These are phyloP conservation scores for Xiphias gladius DNA, from an alignment of 2,113 vertebrate species.

Conservation along the genomic window DNA sequence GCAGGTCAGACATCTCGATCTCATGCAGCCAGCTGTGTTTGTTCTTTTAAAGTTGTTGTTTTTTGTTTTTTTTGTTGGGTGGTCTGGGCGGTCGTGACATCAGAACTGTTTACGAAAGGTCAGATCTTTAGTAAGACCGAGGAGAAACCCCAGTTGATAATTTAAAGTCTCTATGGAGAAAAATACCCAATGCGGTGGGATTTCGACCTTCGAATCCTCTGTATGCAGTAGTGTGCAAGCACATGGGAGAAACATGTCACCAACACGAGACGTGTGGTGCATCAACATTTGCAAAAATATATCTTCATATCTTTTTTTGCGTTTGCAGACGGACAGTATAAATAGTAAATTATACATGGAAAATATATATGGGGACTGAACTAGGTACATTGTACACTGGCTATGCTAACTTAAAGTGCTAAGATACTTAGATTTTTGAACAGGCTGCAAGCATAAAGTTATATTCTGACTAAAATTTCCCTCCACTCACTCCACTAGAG, in stretches of 20 bases:
- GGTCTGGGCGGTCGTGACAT: slow-evolving; percentile 76
- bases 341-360: slow-evolving; percentile 70
- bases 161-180: slow-evolving; percentile 64
- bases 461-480: slow-evolving; percentile 51
- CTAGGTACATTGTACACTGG: slow-evolving; percentile 64
- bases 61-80: slow-evolving; percentile 56
- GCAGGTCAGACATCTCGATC: slow-evolving; percentile 31
- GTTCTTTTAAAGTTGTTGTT: background rate
- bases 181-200: slow-evolving; percentile 32
- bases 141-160: slow-evolving; percentile 56
- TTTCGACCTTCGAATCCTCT: slow-evolving; percentile 14
- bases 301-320: slow-evolving; percentile 73
- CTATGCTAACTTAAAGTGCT: slow-evolving; percentile 83
- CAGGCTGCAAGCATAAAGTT: slow-evolving; percentile 77
- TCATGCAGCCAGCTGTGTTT: slow-evolving; percentile 43
- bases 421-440: slow-evolving; percentile 66
- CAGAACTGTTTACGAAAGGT: slow-evolving; percentile 56
- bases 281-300: slow-evolving; percentile 77
- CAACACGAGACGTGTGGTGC: slow-evolving; percentile 60
- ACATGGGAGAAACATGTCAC: slow-evolving; percentile 52
- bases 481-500: background rate
- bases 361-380: slow-evolving; percentile 69
- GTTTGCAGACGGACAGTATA: slow-evolving; percentile 71
- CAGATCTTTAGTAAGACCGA: slow-evolving; percentile 68
- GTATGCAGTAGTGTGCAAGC: slow-evolving; percentile 55